Evolutionary conservation across 2,113 vertebrate genomes (phyloP).

Genomic region (Sarotherodon lohbergeri): DNA sequence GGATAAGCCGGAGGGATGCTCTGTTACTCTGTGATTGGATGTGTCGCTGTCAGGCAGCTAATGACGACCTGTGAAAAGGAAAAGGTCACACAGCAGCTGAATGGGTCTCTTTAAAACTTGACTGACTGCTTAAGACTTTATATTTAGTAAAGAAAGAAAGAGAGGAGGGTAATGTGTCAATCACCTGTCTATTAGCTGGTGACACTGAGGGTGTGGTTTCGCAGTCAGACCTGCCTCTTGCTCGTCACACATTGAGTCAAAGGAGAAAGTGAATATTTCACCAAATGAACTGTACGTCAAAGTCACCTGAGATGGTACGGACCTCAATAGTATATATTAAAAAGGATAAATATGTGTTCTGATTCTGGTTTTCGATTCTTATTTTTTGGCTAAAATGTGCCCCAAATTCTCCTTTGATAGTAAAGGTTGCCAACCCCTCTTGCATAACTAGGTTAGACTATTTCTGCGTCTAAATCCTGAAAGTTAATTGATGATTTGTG

Average conservation of each 20-base stretch:
- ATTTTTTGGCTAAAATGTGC: fast-evolving
- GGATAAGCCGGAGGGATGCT: not conserved
- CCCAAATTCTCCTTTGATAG: not conserved
- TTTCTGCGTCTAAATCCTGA: not conserved
- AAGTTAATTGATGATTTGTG: not conserved
- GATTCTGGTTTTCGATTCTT: not conserved
- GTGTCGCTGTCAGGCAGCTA: not conserved
- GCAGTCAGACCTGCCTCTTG: not conserved
- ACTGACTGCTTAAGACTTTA: not conserved
- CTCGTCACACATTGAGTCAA: not conserved
- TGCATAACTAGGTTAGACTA: not conserved
- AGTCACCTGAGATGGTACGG: not conserved
- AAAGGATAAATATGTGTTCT: fast-evolving
- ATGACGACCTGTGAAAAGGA: not conserved
- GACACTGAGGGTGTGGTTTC: not conserved
- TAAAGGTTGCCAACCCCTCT: no score
- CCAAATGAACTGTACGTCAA: fast-evolving
- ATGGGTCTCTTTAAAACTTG: not conserved
- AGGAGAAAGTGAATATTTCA: not conserved
- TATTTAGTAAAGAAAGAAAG: not conserved
- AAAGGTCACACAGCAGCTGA: not conserved
- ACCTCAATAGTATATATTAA: fast-evolving
- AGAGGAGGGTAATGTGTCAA: not conserved
- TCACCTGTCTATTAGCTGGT: not conserved
- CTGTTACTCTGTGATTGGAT: not conserved